Conservation (phyloP, 2,888 invertebrate genomes). For the Cosmorhoe ocellata region DNA sequence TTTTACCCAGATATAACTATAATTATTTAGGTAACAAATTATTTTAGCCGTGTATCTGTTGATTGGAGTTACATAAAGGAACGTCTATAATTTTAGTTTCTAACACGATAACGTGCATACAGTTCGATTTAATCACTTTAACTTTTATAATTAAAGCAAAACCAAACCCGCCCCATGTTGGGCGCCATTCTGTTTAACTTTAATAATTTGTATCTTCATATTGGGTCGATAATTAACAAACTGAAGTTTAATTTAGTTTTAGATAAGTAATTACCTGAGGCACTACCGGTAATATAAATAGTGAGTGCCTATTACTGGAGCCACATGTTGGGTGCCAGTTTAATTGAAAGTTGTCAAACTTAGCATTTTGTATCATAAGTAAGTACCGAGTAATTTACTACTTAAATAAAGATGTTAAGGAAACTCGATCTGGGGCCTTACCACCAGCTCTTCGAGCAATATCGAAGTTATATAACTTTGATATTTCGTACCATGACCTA, state of each 20-base stretch:
- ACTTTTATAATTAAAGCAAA: conserved; percentile 6
- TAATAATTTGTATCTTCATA: background rate
- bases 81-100: background rate
- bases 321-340: background rate
- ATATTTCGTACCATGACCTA: too few relatives aligned
- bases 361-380: too few relatives aligned
- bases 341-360: background rate
- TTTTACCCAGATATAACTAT: too few relatives aligned
- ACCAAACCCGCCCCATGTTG: conserved; percentile 3
- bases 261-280: background rate
- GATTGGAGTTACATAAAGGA: too few relatives aligned
- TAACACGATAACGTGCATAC: background rate
- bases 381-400: too few relatives aligned
- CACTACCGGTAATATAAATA: background rate
- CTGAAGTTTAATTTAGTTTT: background rate
- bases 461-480: too few relatives aligned
- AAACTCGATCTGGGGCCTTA: too few relatives aligned
- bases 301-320: background rate
- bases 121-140: background rate
- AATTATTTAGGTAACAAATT: too few relatives aligned
- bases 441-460: too few relatives aligned
- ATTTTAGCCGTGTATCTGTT: too few relatives aligned
- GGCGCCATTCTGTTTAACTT: conserved; percentile 13
- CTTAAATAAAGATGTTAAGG: too few relatives aligned
- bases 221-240: background rate